These are phyloP conservation scores for Glandiceps talaboti DNA, from an alignment of 53 echinoderm and acorn worm genomes.

Conservation along the genomic window DNA sequence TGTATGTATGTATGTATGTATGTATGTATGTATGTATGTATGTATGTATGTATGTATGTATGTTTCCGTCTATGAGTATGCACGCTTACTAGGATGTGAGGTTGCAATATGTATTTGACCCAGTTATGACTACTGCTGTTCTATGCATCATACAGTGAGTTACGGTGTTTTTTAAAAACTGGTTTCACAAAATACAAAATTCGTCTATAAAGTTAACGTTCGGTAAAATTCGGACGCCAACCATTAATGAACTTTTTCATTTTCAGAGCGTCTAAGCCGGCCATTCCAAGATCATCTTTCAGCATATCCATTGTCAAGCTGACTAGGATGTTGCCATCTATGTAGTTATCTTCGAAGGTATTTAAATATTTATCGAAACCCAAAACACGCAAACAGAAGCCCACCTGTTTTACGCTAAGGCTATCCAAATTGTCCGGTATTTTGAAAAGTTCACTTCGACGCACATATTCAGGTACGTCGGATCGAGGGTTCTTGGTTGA, in stretches of 20 bases:
- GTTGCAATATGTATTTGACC: too few species aligned
- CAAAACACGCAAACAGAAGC: conserved; percentile 51
- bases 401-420: conserved; percentile 62
- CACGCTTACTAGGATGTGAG: too few species aligned
- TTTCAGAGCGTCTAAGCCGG: conserved; percentile 46
- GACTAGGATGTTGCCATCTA: conserved; percentile 66
- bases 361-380: conserved; percentile 51
- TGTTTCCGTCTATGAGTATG: too few species aligned
- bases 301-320: conserved; percentile 54
- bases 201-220: conserved; percentile 10
- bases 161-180: too few species aligned
- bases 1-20: too few species aligned
- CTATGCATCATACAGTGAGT: too few species aligned
- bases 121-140: too few species aligned
- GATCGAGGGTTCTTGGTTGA: neutral
- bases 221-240: conserved; percentile 56
- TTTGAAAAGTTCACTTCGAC: neutral
- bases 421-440: conserved; percentile 53
- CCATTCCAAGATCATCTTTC: conserved; percentile 43
- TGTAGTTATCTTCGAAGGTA: conserved; percentile 49
- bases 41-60: too few species aligned
- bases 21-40: too few species aligned
- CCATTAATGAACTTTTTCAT: conserved; percentile 70
- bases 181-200: too few species aligned
- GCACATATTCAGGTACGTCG: neutral